Base-by-base conservation (phyloP, 92 coral and sea anemone genomes). In the Isaurus tuberculatus region DNA sequence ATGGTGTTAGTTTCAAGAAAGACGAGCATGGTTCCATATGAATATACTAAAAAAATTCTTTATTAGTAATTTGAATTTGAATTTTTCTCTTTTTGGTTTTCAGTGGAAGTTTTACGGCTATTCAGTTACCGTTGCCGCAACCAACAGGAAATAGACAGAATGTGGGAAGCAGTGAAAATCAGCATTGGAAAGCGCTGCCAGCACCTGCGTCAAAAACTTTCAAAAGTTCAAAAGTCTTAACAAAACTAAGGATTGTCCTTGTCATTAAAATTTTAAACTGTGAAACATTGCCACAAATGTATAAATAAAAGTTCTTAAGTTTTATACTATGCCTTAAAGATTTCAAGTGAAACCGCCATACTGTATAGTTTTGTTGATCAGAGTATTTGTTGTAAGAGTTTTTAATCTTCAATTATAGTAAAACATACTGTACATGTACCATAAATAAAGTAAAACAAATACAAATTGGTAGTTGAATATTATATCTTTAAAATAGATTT, bases 121-220 rank as follows among this genome's bases (percentile, higher is more conserved):
- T 44, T 72, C 60, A 72, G 49, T 23, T 73, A 29, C 28, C 57
- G 44, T 8, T 73, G 79, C 57, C 65, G 79, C 13, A 8, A 73
- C 44, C 30, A 49, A 28, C 10, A 29, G 0, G 80, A 73, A 32
- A 10, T 55, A 1, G 66, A 75, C 0, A 30, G 20, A 31, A 32
- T 75, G 65, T 75, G 68, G 80, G 80, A 75, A 34, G 46, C 53
- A 20, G 65, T 55, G 0, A 75, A 75, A 75, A 10, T 51, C 16
- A 51, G 79, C 28, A 51, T 49, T 4, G 80, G 80, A 16, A 75
- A 75, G 40, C 67, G 32, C 11, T 73, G 80, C 5, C 80, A 73
- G 58, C 65, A 23, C 5, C 29, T 29, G 2, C 27, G 66, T 19
- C 17, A 16, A 17, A 73, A 51, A 17, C 78, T 28, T 17, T 7